Conservation (phyloP, 2,113 vertebrate genomes). For the Oenanthe oenanthe region DNA sequence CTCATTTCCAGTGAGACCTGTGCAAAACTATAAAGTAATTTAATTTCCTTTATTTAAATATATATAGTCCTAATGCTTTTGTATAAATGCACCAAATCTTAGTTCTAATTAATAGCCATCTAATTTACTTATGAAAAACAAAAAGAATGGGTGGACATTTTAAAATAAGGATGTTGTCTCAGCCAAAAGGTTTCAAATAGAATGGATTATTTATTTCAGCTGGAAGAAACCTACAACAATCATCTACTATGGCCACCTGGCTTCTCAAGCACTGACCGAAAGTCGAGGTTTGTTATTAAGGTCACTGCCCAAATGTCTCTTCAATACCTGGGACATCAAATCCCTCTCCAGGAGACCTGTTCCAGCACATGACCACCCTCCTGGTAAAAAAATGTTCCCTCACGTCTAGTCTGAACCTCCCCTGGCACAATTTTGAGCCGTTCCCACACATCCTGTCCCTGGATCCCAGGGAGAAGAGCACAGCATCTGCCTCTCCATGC, state of each 20-base stretch:
- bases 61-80: not conserved
- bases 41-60: too few species aligned
- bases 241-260: not conserved
- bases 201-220: not conserved
- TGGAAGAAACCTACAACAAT: not conserved
- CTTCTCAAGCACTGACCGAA: not conserved
- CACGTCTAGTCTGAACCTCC: not conserved
- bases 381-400: not conserved
- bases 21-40: too few species aligned
- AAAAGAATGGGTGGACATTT: not conserved
- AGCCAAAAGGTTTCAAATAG: not conserved
- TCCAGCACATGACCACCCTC: not conserved
- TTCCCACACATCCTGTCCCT: fast-evolving
- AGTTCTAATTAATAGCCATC: not conserved
- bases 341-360: not conserved
- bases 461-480: not conserved
- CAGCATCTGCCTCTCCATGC: not conserved
- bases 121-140: not conserved
- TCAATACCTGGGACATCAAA: not conserved
- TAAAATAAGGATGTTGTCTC: not conserved
- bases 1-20: too few species aligned
- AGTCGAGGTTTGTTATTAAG: not conserved
- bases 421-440: not conserved
- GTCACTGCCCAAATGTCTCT: not conserved
- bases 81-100: not conserved